These are phyloP conservation scores for Brachypterus glaber DNA, from an alignment of 2,888 invertebrate genomes.

Conservation along the genomic window DNA sequence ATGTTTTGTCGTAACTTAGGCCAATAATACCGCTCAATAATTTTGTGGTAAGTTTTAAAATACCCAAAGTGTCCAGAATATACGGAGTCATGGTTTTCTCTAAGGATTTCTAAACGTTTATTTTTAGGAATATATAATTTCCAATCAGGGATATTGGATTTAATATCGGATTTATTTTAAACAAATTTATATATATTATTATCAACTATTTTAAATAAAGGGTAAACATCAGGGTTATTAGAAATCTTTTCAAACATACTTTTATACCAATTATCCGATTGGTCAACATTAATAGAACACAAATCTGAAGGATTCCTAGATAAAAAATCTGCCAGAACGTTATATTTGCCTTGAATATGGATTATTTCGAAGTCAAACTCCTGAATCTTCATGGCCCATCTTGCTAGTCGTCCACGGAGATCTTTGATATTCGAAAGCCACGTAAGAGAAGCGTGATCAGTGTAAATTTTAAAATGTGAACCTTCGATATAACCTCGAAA, in stretches of 20 bases:
- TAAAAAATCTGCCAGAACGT: too few relatives aligned
- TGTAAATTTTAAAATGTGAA: too few relatives aligned
- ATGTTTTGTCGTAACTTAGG: too few relatives aligned
- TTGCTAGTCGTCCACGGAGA: slow-evolving; percentile 9
- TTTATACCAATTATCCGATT: slow-evolving; percentile 12
- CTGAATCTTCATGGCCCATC: slow-evolving; percentile 9
- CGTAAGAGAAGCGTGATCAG: too few relatives aligned
- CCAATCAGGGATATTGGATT: slow-evolving; percentile 1
- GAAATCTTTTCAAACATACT: slow-evolving; percentile 11
- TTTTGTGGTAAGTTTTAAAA: too few relatives aligned
- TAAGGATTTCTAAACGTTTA: slow-evolving; percentile 2
- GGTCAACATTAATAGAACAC: too few relatives aligned
- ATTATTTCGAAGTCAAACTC: slow-evolving; percentile 10
- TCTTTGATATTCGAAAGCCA: too few relatives aligned
- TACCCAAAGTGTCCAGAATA: too few relatives aligned
- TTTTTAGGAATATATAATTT: neutral
- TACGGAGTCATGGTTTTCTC: neutral
- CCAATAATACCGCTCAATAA: too few relatives aligned
- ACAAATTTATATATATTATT: slow-evolving; percentile 11
- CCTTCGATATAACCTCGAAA: too few relatives aligned
- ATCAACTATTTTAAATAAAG: slow-evolving; percentile 10
- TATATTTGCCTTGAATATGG: slow-evolving; percentile 8
- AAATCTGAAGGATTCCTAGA: too few relatives aligned
- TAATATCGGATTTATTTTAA: too few relatives aligned
- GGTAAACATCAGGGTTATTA: slow-evolving; percentile 10